These are phyloP conservation scores for Machimus rusticus DNA, from an alignment of 2,888 invertebrate species.

Conservation along the genomic window DNA sequence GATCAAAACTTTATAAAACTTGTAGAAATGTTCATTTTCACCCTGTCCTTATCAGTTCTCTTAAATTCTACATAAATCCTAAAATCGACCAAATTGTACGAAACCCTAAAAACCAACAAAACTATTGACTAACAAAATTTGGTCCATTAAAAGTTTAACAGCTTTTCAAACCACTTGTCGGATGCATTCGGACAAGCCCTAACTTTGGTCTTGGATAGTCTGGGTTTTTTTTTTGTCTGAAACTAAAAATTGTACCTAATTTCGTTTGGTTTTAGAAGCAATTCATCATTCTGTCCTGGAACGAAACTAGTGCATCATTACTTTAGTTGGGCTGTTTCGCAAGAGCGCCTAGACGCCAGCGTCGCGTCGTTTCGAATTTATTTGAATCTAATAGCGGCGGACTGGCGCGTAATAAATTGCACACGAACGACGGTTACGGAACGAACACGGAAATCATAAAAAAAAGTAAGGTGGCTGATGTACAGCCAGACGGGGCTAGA, in stretches of 20 bases:
- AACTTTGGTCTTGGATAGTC: background rate
- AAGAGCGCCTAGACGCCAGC: background rate
- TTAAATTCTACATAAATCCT: too few relatives aligned
- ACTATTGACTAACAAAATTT: background rate
- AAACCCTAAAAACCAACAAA: background rate
- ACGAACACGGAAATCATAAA: background rate
- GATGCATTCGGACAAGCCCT: background rate
- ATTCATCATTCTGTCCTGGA: background rate
- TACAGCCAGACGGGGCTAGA: background rate
- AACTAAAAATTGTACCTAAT: background rate
- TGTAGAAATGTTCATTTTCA: too few relatives aligned
- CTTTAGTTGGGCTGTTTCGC: background rate
- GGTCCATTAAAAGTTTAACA: background rate
- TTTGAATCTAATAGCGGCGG: background rate
- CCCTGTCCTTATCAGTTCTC: too few relatives aligned
- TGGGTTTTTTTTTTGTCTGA: background rate
- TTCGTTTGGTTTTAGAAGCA: background rate
- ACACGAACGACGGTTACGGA: background rate
- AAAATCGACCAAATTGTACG: too few relatives aligned
- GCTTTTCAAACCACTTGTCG: background rate
- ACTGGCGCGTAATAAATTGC: background rate
- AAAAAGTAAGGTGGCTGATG: background rate
- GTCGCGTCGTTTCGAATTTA: background rate
- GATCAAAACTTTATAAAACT: too few relatives aligned
- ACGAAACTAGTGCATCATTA: background rate